Conservation (phyloP, 2,797 vertebrate species). For the Pseudopleuronectes americanus region DNA sequence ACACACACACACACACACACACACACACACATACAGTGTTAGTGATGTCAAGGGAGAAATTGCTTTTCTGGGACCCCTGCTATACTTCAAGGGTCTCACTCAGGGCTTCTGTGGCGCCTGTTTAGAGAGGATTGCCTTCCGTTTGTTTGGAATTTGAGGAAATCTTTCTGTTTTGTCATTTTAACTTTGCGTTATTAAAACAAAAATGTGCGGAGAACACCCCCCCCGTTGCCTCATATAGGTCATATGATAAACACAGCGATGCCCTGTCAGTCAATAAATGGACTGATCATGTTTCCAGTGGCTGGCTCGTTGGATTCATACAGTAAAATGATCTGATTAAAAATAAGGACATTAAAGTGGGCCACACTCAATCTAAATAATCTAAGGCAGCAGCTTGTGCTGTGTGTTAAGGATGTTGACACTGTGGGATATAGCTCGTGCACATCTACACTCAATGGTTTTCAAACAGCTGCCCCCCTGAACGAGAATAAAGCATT, state of each 20-base stretch:
- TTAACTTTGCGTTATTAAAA: conserved; percentile 11
- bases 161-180: conserved; percentile 15
- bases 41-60: conserved; percentile 56
- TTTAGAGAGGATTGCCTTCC: conserved; percentile 43
- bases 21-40: conserved; percentile 21
- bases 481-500: neutral
- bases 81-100: conserved; percentile 53
- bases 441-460: neutral
- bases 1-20: too few relatives aligned
- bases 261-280: conserved; percentile 1
- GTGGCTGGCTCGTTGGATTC: neutral
- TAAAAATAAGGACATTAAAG: too few relatives aligned
- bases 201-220: neutral
- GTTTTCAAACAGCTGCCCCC: conserved; percentile 11
- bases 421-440: neutral
- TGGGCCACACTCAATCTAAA: too few relatives aligned
- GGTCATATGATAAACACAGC: conserved; percentile 19
- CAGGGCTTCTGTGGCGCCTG: conserved; percentile 45
- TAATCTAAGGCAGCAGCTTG: neutral
- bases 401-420: conserved; percentile 3
- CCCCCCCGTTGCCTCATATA: neutral
- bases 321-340: too few relatives aligned
- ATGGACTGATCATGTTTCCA: neutral
- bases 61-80: conserved; percentile 54
- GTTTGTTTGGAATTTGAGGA: conserved; percentile 1